Conservation (phyloP, 1,140 invertebrate genomes). For the Cepaea nemoralis region DNA sequence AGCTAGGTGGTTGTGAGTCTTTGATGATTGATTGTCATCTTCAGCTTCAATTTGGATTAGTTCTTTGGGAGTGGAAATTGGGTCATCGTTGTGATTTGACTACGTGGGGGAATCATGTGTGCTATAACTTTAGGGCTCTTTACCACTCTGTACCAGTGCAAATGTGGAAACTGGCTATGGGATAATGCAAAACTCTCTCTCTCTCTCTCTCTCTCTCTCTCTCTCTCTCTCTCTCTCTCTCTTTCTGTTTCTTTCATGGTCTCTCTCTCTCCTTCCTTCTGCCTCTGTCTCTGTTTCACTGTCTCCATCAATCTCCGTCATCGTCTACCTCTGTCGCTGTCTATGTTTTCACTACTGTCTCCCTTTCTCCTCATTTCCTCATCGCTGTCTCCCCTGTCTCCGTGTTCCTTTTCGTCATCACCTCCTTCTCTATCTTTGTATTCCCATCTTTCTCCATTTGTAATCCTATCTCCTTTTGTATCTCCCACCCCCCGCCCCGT, state of each 20-base stretch:
- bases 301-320: not conserved
- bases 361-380: not conserved
- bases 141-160: no score
- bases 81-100: no score
- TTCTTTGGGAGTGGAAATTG: no score
- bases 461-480: not conserved
- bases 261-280: no score
- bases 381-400: not conserved
- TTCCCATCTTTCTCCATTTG: not conserved
- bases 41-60: no score
- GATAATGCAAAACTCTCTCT: no score
- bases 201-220: slow-evolving; percentile 2
- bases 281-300: not conserved
- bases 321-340: not conserved
- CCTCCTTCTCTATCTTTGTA: not conserved
- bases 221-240: not conserved
- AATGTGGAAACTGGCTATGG: no score
- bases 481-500: not conserved
- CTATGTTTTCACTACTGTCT: not conserved
- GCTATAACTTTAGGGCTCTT: no score
- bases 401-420: not conserved
- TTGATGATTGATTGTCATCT: no score
- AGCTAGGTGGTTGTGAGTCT: no score
- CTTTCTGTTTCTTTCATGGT: no score
- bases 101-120: no score